phyloP scores from a whole-genome alignment of 2,888 invertebrate species.

The Drosophila flavopinicola region DNA sequence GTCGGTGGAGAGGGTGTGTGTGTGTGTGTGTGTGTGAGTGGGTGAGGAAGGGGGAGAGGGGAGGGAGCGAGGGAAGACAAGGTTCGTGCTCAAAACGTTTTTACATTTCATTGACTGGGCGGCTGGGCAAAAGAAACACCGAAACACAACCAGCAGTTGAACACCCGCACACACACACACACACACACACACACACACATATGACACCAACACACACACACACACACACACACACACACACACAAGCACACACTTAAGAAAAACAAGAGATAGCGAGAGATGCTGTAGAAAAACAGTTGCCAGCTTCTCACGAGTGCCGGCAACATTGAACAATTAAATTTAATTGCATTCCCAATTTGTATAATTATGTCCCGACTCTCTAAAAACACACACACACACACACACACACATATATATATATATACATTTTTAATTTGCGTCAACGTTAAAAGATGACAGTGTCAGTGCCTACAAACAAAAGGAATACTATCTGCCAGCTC shows the following conservation, averaged over 20 bases:
- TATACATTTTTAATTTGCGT: constrained; percentile 71
- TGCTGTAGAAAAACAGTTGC: constrained; percentile 43
- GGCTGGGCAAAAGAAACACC: constrained; percentile 46
- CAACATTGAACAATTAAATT: constrained; percentile 77
- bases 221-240: constrained; percentile 26
- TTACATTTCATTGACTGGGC: constrained; percentile 75
- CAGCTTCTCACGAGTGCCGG: constrained; percentile 64
- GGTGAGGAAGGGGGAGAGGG: neutral
- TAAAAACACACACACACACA: constrained; percentile 49
- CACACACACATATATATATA: constrained; percentile 9
- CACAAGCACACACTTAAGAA: constrained; percentile 16
- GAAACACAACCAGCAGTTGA: constrained; percentile 24
- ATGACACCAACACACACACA: constrained; percentile 36
- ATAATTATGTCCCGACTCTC: constrained; percentile 76
- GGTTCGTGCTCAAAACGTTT: constrained; percentile 79
- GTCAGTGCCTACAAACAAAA: constrained; percentile 12
- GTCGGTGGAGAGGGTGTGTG: too few species aligned
- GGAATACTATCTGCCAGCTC: neutral
- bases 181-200: constrained; percentile 32
- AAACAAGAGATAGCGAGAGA: constrained; percentile 24
- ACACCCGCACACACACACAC: constrained; percentile 15
- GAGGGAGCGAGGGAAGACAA: constrained; percentile 36
- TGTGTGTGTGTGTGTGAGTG: too few species aligned
- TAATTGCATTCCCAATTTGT: constrained; percentile 81
- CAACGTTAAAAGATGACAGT: constrained; percentile 57